Conservation (phyloP, 1,140 invertebrate genomes). For the Vanessa tameamea region DNA sequence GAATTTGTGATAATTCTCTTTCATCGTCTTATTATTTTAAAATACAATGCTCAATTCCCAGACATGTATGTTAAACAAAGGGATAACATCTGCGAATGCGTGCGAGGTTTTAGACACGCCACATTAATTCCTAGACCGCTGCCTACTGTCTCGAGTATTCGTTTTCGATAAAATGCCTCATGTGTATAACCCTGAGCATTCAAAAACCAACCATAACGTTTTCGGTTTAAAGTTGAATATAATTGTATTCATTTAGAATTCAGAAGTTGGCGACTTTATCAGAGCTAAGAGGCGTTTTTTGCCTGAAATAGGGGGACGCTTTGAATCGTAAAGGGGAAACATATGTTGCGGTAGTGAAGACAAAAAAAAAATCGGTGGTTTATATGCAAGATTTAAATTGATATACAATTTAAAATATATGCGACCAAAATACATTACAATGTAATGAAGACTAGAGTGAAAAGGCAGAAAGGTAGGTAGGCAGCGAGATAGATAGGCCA, state of each 20-base stretch:
- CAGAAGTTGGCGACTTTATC: constrained; percentile 32
- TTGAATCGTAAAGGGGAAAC: constrained; percentile 40
- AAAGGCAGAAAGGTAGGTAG: too few relatives aligned
- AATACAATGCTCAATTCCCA: constrained; percentile 20
- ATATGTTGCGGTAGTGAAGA: constrained; percentile 38
- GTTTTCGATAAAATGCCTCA: constrained; percentile 35
- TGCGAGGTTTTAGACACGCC: constrained; percentile 64
- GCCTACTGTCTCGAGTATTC: constrained; percentile 67
- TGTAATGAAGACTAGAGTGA: too few relatives aligned
- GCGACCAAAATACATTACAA: too few relatives aligned
- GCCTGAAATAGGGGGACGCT: constrained; percentile 34
- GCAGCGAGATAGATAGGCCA: too few relatives aligned
- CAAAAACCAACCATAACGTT: not conserved
- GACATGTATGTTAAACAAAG: constrained; percentile 53
- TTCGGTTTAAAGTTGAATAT: constrained; percentile 16
- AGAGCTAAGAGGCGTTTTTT: constrained; percentile 31
- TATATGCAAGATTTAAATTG: not conserved
- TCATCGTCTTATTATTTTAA: not conserved
- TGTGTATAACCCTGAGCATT: not conserved
- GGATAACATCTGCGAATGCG: constrained; percentile 57
- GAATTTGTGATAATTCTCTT: not conserved
- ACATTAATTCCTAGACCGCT: constrained; percentile 71
- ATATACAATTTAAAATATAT: too few relatives aligned
- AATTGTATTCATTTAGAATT: not conserved
- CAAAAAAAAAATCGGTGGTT: constrained; percentile 32